Evolutionary conservation across 2,888 invertebrate genomes (phyloP).

Genomic region (Eristalinus aeneus): DNA sequence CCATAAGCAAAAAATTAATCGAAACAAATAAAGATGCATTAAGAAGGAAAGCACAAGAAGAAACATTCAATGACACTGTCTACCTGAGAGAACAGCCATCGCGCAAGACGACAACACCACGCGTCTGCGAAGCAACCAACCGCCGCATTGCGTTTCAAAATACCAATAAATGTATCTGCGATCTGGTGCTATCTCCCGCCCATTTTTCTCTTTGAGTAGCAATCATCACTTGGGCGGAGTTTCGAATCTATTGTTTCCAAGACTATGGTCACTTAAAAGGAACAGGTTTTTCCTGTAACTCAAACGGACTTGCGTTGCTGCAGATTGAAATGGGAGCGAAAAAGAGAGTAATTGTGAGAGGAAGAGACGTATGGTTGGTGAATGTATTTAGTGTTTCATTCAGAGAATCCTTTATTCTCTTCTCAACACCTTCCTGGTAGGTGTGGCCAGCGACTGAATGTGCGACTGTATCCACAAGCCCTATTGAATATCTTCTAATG

Average conservation of each 20-base stretch:
- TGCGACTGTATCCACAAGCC: background rate
- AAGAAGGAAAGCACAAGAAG: background rate
- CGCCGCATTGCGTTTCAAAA: constrained; percentile 45
- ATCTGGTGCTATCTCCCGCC: constrained; percentile 22
- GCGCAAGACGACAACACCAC: constrained; percentile 63
- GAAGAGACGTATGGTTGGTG: background rate
- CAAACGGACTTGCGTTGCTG: constrained; percentile 5
- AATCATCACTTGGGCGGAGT: constrained; percentile 45
- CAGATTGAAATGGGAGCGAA: constrained; percentile 7
- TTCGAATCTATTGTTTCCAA: constrained; percentile 41
- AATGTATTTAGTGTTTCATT: background rate
- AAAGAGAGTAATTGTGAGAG: background rate
- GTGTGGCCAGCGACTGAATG: constrained; percentile 13
- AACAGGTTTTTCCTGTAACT: constrained; percentile 56
- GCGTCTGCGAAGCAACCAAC: constrained; percentile 39
- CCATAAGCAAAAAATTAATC: background rate
- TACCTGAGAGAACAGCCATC: constrained; percentile 67
- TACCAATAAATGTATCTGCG: constrained; percentile 30
- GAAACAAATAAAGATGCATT: background rate
- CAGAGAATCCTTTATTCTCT: constrained; percentile 23
- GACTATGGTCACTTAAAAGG: constrained; percentile 46
- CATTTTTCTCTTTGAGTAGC: constrained; percentile 10
- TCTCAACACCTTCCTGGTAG: background rate
- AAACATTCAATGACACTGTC: constrained; percentile 48
- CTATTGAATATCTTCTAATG: background rate